Percentiles rank a stretch among this genome's conserved stretches.
Evolutionary conservation across 2,888 invertebrate species (phyloP).

Genomic region (Phanerotoma sp.): DNA sequence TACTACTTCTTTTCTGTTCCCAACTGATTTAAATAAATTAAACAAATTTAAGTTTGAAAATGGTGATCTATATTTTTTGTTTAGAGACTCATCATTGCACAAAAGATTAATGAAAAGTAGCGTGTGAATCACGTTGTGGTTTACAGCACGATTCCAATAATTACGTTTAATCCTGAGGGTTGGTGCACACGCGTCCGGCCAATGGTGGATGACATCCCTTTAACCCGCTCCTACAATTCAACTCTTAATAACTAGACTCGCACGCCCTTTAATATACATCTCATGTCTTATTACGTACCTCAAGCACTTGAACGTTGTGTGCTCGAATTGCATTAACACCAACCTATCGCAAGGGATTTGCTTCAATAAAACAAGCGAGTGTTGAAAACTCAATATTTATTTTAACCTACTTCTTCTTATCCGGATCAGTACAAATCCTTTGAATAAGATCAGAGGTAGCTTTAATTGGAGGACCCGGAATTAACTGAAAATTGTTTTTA

Average conservation of each 20-base stretch:
- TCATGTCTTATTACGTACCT: constrained; percentile 8
- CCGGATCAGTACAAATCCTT: constrained; percentile 23
- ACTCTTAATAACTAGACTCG: constrained; percentile 24
- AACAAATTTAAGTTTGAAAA: too few relatives aligned
- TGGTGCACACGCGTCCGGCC: constrained; percentile 44
- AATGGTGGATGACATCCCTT: constrained; percentile 37
- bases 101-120: constrained; percentile 21
- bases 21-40: too few relatives aligned
- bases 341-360: constrained; percentile 42
- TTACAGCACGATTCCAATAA: constrained; percentile 51
- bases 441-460: too few relatives aligned
- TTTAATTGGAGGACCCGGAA: too few relatives aligned
- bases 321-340: constrained; percentile 33
- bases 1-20: too few relatives aligned
- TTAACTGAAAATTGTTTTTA: too few relatives aligned
- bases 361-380: constrained; percentile 46
- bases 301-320: background rate
- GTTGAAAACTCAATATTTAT: constrained; percentile 16
- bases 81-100: too few relatives aligned
- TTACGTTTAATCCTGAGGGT: constrained; percentile 53
- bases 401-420: constrained; percentile 21
- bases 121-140: constrained; percentile 52
- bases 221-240: constrained; percentile 36
- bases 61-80: too few relatives aligned
- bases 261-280: constrained; percentile 18